Conservation (phyloP, 2,888 invertebrate genomes). For the Watsonalla cultraria region DNA sequence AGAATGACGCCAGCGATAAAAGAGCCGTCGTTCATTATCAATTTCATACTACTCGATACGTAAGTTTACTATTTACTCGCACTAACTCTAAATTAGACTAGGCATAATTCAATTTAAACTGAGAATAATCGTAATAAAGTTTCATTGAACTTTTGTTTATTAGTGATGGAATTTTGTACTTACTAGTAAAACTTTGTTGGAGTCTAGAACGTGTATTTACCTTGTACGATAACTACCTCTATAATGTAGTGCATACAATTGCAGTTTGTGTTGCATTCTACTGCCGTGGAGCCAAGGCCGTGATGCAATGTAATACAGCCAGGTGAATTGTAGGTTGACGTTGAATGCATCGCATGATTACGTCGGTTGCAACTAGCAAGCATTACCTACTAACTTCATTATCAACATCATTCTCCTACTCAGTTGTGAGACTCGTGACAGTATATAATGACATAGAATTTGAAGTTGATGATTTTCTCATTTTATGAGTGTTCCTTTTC, state of each 20-base stretch:
- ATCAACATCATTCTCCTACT: neutral
- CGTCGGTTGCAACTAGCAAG: conserved; percentile 34
- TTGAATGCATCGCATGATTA: conserved; percentile 57
- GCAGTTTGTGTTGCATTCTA: conserved; percentile 58
- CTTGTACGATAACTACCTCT: conserved; percentile 7
- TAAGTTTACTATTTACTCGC: conserved; percentile 8
- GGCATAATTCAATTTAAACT: too few species aligned
- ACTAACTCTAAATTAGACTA: conserved; percentile 9
- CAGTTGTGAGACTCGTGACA: neutral
- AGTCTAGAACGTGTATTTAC: neutral
- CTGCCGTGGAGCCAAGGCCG: conserved; percentile 67
- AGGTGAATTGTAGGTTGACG: conserved; percentile 51
- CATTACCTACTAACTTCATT: conserved; percentile 5
- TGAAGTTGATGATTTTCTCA: too few species aligned
- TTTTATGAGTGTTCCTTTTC: neutral
- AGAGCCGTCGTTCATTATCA: conserved; percentile 70
- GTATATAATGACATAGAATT: too few species aligned
- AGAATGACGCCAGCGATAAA: conserved; percentile 72
- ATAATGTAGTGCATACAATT: conserved; percentile 38
- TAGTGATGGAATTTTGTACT: neutral
- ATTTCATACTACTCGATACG: conserved; percentile 43
- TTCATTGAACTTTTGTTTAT: neutral
- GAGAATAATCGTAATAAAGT: neutral
- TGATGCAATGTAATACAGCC: conserved; percentile 68
- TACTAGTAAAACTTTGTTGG: neutral